Base-by-base conservation (phyloP, 2,113 vertebrate species). In the Pagrus major region DNA sequence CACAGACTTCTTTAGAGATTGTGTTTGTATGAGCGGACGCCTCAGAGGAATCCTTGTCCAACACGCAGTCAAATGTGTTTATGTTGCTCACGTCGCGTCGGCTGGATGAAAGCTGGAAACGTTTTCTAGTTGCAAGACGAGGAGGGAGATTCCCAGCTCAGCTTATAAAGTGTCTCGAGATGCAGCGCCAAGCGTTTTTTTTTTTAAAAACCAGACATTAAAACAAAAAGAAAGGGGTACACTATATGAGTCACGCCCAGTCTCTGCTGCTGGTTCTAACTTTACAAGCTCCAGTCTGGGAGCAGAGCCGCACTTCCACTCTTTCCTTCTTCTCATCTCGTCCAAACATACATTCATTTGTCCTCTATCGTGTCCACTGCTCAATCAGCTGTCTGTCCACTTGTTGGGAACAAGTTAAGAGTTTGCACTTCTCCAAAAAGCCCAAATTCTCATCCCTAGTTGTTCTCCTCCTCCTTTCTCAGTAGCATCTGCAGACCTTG, bases 401-500 rank as follows among this genome's bases (percentile, higher is more conserved):
- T 46, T 21, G 39, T 42, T 44, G 68, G 55, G 73, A 69, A 65
- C 73, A 55, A 21, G 14, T 67, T n/a, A 44, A 37, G 63, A 80
- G 55, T 83, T 70, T 80, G 58, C 70, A 59, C 33, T 80, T 67
- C 35, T 65, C 63, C 27, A 18, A 83, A 18, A 83, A 77, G n/a
- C n/a, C 47, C 58, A 67, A 59, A 54, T 25, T 67, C 64, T 80
- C 54, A 33, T 59, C 47, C 67, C 25, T 25, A 35, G 14, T 66
- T 31, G 20, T 72, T 58, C 31, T 78, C 49, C 20, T 81, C n/a
- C n/a, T n/a, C n/a, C n/a, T n/a, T n/a, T 55, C 76, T 87, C 84
- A 39, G 85, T 64, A 88, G 91, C 91, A 61, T 91, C 81, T 23
- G 70, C 78, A 89, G 87, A 88, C 80, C 81, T 87, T 76, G 31